A percentile compares a stretch with the other conserved stretches of the same genome.
Conservation (phyloP, 2,113 vertebrate species). For the Camelus dromedarius region DNA sequence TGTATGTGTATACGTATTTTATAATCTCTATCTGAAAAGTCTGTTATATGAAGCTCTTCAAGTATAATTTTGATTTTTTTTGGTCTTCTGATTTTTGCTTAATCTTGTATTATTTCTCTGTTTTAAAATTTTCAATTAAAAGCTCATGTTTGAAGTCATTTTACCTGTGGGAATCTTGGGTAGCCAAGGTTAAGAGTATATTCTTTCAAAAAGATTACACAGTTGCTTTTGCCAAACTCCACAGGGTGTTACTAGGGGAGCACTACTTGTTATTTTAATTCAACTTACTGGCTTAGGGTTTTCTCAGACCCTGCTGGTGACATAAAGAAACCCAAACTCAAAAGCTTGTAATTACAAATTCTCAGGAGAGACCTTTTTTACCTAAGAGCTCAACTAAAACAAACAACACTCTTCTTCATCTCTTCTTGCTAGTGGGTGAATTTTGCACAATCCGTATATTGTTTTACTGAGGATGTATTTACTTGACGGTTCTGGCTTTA, state of each 20-base stretch:
- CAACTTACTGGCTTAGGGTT: background rate
- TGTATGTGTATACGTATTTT: background rate
- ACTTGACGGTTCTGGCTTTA: background rate
- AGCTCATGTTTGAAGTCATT: background rate
- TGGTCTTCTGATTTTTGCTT: slow-evolving; percentile 3
- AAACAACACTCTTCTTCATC: background rate
- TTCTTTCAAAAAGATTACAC: slow-evolving; percentile 32
- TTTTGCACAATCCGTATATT: slow-evolving; percentile 18
- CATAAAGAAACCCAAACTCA: slow-evolving; percentile 40
- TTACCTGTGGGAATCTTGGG: background rate
- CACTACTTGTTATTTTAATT: background rate
- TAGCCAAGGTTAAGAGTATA: background rate
- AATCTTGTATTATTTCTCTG: background rate
- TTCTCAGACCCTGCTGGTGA: background rate
- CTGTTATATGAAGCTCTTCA: slow-evolving; percentile 25
- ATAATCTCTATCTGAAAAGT: slow-evolving; percentile 19
- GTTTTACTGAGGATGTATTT: background rate
- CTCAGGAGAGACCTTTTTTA: background rate
- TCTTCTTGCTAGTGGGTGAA: background rate
- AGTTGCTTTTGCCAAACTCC: background rate
- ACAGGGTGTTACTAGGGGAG: background rate
- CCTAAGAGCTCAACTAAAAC: background rate
- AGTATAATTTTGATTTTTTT: slow-evolving; percentile 19
- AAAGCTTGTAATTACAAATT: slow-evolving; percentile 51
- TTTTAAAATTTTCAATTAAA: slow-evolving; percentile 40